Conservation (phyloP, 2,113 vertebrate genomes). For the Himantopus leucocephalus region DNA sequence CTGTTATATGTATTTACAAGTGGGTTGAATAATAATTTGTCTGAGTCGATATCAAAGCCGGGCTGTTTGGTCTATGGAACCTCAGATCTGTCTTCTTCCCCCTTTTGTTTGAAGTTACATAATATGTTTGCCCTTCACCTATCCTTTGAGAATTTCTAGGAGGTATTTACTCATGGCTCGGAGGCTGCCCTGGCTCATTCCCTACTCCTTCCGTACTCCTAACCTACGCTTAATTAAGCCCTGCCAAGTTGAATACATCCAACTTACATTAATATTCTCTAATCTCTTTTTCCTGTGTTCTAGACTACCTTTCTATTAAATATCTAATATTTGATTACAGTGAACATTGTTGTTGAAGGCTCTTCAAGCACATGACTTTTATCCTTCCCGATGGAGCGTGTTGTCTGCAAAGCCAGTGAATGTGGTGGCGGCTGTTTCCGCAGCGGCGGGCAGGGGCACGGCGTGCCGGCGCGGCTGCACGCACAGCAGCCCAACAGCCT, state of each 20-base stretch:
- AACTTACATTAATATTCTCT: background rate
- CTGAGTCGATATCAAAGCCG: constrained; percentile 5
- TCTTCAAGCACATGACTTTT: background rate
- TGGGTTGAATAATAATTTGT: constrained; percentile 18
- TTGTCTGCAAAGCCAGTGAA: background rate
- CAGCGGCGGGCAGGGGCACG: background rate
- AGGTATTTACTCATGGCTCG: background rate
- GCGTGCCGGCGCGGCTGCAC: accelerated
- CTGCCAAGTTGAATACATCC: background rate
- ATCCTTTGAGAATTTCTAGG: background rate
- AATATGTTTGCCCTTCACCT: background rate
- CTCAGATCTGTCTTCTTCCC: background rate
- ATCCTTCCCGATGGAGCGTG: accelerated
- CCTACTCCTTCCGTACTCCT: background rate
- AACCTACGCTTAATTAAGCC: background rate
- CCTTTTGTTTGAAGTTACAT: constrained; percentile 30
- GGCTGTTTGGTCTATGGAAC: constrained; percentile 1
- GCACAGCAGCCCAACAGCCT: background rate
- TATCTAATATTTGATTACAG: background rate
- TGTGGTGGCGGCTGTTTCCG: background rate
- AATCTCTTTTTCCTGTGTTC: background rate
- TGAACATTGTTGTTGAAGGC: background rate
- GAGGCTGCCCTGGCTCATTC: background rate
- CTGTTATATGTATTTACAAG: constrained; percentile 2
- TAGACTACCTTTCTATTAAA: background rate